phyloP scores from a whole-genome alignment of 2,888 invertebrate species.

The Polydrusus pterygomalis region DNA sequence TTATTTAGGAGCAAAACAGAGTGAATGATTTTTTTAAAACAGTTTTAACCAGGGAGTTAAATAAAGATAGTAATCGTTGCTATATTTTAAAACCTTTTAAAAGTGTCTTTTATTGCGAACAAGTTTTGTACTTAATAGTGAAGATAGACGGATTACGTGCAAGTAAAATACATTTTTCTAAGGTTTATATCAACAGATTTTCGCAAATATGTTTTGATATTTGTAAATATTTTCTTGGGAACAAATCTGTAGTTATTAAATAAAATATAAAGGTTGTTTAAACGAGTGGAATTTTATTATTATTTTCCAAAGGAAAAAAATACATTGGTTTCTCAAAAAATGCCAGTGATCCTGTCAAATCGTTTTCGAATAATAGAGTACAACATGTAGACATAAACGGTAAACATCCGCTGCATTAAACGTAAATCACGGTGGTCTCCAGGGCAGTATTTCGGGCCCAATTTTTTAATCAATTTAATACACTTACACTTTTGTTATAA shows the following conservation, averaged over 20 bases:
- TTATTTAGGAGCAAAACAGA: constrained; percentile 52
- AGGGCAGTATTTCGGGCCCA: no score
- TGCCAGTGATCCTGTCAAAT: no score
- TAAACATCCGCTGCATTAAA: no score
- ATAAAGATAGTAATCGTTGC: constrained; percentile 6
- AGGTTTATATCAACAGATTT: constrained; percentile 53
- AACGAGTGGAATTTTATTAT: constrained; percentile 42
- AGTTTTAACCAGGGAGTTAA: constrained; percentile 1
- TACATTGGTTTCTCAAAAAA: no score
- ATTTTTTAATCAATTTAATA: no score
- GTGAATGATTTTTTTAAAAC: constrained; percentile 47
- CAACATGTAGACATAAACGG: no score
- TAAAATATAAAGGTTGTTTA: constrained; percentile 70
- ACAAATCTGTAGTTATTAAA: constrained; percentile 71
- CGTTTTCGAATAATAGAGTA: no score
- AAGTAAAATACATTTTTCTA: constrained; percentile 23
- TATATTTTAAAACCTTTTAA: constrained; percentile 5
- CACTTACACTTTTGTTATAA: no score
- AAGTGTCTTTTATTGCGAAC: constrained; percentile 10
- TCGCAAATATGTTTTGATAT: constrained; percentile 62
- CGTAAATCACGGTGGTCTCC: no score
- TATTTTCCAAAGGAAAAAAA: background rate
- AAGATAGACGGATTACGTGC: background rate
- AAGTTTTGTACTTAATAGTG: constrained; percentile 36
- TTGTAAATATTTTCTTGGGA: constrained; percentile 70